A percentile compares a stretch with the other conserved stretches of the same genome.
Conservation (phyloP, 2,888 invertebrate species). For the Invenusta paracnida region DNA sequence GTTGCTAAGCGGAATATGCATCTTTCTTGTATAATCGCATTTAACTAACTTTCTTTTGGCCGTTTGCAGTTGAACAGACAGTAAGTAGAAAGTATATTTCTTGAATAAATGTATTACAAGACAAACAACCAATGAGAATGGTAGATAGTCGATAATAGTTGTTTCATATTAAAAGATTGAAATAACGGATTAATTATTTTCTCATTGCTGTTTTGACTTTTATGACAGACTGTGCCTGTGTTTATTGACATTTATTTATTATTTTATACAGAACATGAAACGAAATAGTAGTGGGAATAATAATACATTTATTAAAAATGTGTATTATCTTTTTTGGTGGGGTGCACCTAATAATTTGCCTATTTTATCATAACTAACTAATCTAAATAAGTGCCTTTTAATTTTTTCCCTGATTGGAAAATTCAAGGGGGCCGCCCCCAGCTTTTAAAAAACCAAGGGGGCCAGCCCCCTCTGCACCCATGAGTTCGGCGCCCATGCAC, state of each 20-base stretch:
- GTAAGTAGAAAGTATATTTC: too few relatives aligned
- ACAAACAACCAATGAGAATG: background rate
- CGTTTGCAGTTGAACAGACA: too few relatives aligned
- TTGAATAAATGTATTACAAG: too few relatives aligned
- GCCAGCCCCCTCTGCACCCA: background rate
- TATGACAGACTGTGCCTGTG: background rate
- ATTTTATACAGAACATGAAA: constrained; percentile 1
- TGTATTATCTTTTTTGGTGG: too few relatives aligned
- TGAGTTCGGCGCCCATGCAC: background rate
- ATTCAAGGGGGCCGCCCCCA: background rate
- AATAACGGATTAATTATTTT: background rate
- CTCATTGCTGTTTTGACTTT: background rate
- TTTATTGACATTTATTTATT: constrained; percentile 19
- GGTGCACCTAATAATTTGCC: background rate
- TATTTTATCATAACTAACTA: background rate
- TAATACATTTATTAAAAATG: background rate
- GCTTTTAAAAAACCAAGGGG: background rate
- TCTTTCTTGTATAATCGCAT: background rate
- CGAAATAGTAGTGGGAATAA: background rate
- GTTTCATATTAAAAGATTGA: background rate
- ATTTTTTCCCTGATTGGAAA: background rate
- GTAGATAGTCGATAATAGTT: background rate
- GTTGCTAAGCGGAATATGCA: background rate
- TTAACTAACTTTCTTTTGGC: too few relatives aligned
- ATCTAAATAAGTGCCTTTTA: background rate